Conservation (phyloP, 2,888 invertebrate species). For the Cephus spinipes region DNA sequence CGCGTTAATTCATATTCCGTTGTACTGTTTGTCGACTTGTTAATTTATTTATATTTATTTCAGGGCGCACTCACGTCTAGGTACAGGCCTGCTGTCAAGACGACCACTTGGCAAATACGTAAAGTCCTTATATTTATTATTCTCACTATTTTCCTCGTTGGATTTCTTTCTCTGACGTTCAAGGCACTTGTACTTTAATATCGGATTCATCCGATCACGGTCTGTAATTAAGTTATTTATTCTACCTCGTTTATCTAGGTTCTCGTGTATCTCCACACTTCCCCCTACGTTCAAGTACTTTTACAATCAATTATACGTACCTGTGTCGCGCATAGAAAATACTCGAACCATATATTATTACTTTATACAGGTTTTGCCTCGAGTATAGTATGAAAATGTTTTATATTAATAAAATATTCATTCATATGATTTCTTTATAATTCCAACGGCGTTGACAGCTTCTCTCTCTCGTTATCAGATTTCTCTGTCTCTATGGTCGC, state of each 20-base stretch:
- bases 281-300: neutral
- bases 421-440: neutral
- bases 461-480: neutral
- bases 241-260: neutral
- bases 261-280: neutral
- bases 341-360: neutral
- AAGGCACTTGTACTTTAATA: neutral
- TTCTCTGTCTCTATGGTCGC: neutral
- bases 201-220: neutral
- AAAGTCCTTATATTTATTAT: neutral
- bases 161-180: neutral
- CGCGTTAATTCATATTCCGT: conserved; percentile 31
- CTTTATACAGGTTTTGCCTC: neutral
- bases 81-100: conserved; percentile 42
- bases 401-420: neutral
- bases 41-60: conserved; percentile 20
- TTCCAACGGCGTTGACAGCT: neutral
- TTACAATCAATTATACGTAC: neutral
- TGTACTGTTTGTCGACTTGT: neutral
- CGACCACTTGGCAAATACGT: conserved; percentile 39
- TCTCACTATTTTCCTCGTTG: conserved; percentile 10
- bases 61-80: conserved; percentile 47
- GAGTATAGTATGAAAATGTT: neutral
- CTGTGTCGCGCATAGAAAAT: neutral
- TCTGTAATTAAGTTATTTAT: neutral